These are phyloP conservation scores for Mormyrus hasselquistii DNA, from an alignment of 2,797 vertebrate species.

Conservation along the genomic window DNA sequence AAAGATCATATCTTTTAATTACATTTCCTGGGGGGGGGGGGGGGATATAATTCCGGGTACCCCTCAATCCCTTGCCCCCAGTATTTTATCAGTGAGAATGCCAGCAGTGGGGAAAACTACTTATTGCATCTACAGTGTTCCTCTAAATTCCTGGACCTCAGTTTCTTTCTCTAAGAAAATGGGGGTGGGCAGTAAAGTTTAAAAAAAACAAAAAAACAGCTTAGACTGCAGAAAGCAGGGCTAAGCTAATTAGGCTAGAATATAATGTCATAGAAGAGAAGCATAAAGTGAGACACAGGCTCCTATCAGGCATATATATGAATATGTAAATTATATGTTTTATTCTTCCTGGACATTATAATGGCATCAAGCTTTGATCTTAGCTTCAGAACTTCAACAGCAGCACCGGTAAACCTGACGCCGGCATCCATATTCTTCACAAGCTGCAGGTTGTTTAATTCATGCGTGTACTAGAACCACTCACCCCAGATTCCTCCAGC, in stretches of 20 bases:
- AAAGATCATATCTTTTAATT: conserved; percentile 68
- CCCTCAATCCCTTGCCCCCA: conserved; percentile 27
- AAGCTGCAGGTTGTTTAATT: background rate
- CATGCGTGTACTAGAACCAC: background rate
- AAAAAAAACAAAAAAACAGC: background rate
- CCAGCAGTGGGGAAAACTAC: conserved; percentile 41
- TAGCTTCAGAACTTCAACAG: background rate
- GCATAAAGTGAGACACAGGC: background rate
- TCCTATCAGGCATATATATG: background rate
- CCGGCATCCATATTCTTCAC: background rate
- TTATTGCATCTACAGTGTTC: conserved; percentile 12
- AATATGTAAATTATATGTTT: background rate
- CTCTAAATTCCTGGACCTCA: conserved; percentile 1
- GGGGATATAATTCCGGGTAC: conserved; percentile 31
- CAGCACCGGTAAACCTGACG: background rate
- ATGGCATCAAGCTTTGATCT: background rate
- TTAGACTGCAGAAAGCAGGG: background rate
- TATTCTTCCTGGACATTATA: background rate
- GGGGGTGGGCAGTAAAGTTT: background rate
- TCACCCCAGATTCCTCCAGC: background rate
- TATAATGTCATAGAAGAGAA: background rate
- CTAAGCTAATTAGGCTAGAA: background rate
- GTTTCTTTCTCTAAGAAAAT: background rate
- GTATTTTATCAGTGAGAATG: conserved; percentile 49
- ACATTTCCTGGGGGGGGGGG: conserved; percentile 47